Conservation (phyloP, 2,888 invertebrate genomes). For the Odontocolon sp. region DNA sequence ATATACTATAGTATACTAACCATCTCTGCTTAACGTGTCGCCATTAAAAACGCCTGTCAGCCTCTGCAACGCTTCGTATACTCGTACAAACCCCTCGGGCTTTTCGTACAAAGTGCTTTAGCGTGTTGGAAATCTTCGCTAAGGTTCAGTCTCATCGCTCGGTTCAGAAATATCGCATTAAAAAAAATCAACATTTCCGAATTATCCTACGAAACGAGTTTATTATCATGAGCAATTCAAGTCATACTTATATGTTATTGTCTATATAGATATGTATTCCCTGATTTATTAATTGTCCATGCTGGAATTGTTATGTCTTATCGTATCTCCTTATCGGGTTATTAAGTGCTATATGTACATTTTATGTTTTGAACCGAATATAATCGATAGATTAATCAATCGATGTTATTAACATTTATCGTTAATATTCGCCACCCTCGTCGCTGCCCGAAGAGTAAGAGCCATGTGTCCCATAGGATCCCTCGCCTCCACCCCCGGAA, state of each 20-base stretch:
- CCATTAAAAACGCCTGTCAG: constrained; percentile 11
- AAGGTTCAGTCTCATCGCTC: too few species aligned
- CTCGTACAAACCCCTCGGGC: background rate
- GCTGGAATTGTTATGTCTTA: too few species aligned
- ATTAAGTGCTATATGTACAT: constrained; percentile 22
- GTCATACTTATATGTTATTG: too few species aligned
- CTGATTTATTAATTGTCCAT: background rate
- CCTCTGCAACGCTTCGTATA: background rate
- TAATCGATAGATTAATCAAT: background rate
- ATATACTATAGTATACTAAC: background rate
- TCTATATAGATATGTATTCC: too few species aligned
- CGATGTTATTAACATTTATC: background rate
- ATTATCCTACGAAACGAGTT: too few species aligned
- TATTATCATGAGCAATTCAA: too few species aligned
- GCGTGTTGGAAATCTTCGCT: too few species aligned
- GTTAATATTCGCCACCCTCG: constrained; percentile 62
- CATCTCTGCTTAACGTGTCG: background rate
- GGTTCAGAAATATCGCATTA: too few species aligned
- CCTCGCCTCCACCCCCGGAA: constrained; percentile 67
- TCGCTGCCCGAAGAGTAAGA: constrained; percentile 69
- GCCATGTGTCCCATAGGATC: constrained; percentile 66
- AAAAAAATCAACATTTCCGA: too few species aligned
- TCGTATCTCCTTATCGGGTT: background rate
- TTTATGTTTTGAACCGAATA: background rate
- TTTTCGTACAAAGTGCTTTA: background rate